A percentile compares a stretch with the other conserved stretches of the same genome.
Evolutionary conservation across 2,797 vertebrate genomes (phyloP).

Genomic region (Jordanella pulchra): DNA sequence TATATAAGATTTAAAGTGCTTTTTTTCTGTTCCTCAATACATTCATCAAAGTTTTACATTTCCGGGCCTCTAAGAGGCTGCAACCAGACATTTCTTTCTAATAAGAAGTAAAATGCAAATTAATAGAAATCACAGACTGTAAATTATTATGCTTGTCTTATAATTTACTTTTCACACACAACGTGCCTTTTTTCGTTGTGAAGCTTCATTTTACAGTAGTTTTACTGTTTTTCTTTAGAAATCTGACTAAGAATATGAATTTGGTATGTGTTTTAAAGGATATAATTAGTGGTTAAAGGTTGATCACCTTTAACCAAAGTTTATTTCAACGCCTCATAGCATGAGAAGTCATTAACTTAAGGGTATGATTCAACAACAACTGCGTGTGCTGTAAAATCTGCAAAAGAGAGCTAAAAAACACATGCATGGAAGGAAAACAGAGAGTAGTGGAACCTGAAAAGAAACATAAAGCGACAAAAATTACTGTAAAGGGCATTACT

Average conservation of each 20-base stretch:
- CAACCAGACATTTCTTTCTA: neutral
- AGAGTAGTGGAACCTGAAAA: neutral
- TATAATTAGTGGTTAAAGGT: constrained; percentile 50
- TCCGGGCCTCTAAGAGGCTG: neutral
- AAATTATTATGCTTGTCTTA: neutral
- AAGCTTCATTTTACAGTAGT: constrained; percentile 8
- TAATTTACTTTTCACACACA: neutral
- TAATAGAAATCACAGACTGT: neutral
- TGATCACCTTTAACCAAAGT: constrained; percentile 43
- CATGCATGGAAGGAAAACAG: constrained; percentile 1
- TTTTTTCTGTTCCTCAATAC: neutral
- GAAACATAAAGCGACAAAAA: constrained; percentile 15
- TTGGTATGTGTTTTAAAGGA: constrained; percentile 30
- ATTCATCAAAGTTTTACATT: neutral
- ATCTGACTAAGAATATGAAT: too few species aligned
- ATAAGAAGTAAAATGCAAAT: neutral
- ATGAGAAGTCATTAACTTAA: constrained; percentile 41
- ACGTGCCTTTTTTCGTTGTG: neutral
- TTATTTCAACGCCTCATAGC: constrained; percentile 28
- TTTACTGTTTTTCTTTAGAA: constrained; percentile 20
- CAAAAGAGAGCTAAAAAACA: constrained; percentile 33
- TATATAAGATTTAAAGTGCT: too few species aligned
- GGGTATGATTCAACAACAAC: constrained; percentile 60
- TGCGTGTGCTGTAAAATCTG: constrained; percentile 44
- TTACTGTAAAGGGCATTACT: constrained; percentile 27